Percentiles rank a stretch among this genome's conserved stretches.
Evolutionary conservation across 2,113 vertebrate species (phyloP).

Genomic region (Nanorana parkeri): DNA sequence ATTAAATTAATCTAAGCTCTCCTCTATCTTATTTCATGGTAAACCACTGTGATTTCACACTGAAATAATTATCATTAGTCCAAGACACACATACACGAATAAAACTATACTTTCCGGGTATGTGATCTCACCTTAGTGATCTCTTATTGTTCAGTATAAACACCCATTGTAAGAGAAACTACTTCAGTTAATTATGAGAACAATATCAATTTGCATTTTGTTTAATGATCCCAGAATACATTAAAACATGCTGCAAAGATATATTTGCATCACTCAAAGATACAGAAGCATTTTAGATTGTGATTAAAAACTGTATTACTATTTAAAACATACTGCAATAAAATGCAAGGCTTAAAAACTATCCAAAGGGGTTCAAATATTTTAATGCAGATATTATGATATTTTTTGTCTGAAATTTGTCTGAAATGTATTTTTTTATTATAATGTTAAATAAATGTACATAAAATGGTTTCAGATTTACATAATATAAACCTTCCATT

Average conservation of each 20-base stretch:
- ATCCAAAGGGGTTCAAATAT: no score
- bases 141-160: conserved; percentile 70
- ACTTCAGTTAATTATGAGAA: conserved; percentile 75
- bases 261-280: conserved; percentile 65
- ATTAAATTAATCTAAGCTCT: conserved; percentile 82
- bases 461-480: no score
- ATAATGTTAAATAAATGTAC: no score
- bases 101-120: conserved; percentile 70
- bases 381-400: no score
- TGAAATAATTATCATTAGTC: conserved; percentile 87
- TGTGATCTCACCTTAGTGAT: conserved; percentile 75
- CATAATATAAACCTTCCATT: no score
- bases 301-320: not conserved
- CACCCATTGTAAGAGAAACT: conserved; percentile 72
- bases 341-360: not conserved
- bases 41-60: conserved; percentile 82
- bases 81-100: conserved; percentile 67
- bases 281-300: conserved; percentile 57
- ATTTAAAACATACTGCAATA: not conserved
- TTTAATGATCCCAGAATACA: conserved; percentile 65
- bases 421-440: no score
- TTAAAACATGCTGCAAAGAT: conserved; percentile 62
- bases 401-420: no score
- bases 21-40: conserved; percentile 82
- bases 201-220: conserved; percentile 74